Evolutionary conservation across 1,140 invertebrate species (phyloP).

Genomic region (Calephelis nemesis): DNA sequence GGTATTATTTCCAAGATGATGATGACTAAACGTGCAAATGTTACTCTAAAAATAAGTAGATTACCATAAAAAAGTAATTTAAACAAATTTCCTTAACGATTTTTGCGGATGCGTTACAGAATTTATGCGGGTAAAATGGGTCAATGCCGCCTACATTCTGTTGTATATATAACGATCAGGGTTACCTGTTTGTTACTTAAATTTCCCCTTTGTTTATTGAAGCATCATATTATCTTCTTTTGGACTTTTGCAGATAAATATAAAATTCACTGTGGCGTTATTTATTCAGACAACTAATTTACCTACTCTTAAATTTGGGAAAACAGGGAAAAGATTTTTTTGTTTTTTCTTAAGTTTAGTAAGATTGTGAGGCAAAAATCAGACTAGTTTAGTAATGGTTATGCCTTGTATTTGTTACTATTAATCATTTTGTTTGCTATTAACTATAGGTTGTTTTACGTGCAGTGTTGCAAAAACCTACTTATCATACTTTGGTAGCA

Average conservation of each 20-base stretch:
- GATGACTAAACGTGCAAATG: background rate
- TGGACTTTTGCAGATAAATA: background rate
- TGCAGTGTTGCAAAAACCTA: too few species aligned
- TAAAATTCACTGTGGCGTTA: background rate
- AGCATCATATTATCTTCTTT: background rate
- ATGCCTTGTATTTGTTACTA: too few species aligned
- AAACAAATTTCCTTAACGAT: conserved; percentile 71
- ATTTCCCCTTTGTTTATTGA: conserved; percentile 2
- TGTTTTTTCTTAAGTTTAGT: too few species aligned
- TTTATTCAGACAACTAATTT: background rate
- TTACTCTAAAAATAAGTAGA: conserved; percentile 30
- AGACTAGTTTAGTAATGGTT: too few species aligned
- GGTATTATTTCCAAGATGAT: too few species aligned
- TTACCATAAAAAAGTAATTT: conserved; percentile 75
- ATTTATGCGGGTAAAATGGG: conserved; percentile 53
- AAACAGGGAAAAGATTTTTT: too few species aligned
- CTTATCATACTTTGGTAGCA: too few species aligned
- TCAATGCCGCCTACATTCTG: conserved; percentile 17
- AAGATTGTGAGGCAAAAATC: too few species aligned
- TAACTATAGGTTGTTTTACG: too few species aligned
- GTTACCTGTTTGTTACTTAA: conserved; percentile 7
- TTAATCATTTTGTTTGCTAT: too few species aligned
- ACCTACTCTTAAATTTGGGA: background rate
- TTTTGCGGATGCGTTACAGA: conserved; percentile 57
- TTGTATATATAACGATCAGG: background rate